phyloP scores from a whole-genome alignment of 2,888 invertebrate genomes.

The Sphecodes monilicornis region DNA sequence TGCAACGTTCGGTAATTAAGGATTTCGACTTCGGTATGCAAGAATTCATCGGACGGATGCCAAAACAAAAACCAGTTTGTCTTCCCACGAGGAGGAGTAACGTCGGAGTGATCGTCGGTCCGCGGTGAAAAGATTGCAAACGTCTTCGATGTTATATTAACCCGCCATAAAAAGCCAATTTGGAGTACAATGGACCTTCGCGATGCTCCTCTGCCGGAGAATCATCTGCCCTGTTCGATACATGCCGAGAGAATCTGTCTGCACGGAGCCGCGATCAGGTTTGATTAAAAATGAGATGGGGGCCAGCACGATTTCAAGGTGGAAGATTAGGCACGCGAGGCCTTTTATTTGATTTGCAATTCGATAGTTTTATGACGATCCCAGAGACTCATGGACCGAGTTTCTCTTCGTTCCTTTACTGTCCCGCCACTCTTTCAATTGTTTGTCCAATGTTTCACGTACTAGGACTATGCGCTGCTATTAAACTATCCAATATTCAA shows the following conservation, averaged over 20 bases:
- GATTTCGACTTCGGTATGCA: background rate
- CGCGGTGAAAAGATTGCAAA: conserved; percentile 72
- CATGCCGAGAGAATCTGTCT: conserved; percentile 64
- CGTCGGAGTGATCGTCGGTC: conserved; percentile 46
- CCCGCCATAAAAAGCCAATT: conserved; percentile 80
- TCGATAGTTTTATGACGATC: conserved; percentile 69
- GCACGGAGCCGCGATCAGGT: conserved; percentile 63
- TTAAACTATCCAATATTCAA: background rate
- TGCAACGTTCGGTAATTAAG: background rate
- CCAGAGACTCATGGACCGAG: conserved; percentile 1
- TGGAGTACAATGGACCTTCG: conserved; percentile 76
- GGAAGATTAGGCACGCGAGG: conserved; percentile 74
- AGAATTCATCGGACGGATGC: conserved; percentile 32
- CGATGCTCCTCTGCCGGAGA: conserved; percentile 53
- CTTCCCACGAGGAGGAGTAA: conserved; percentile 43
- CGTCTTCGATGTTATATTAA: conserved; percentile 76
- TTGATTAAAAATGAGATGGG: conserved; percentile 81
- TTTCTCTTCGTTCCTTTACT: background rate
- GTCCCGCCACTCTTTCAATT: background rate
- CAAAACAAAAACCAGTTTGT: conserved; percentile 64
- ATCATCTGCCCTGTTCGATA: conserved; percentile 75
- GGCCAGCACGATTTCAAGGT: conserved; percentile 74
- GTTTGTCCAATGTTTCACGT: background rate
- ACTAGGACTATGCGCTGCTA: too few species aligned
- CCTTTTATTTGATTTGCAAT: conserved; percentile 78